phyloP scores from a whole-genome alignment of 2,113 vertebrate species.

The Eulemur rufifrons region DNA sequence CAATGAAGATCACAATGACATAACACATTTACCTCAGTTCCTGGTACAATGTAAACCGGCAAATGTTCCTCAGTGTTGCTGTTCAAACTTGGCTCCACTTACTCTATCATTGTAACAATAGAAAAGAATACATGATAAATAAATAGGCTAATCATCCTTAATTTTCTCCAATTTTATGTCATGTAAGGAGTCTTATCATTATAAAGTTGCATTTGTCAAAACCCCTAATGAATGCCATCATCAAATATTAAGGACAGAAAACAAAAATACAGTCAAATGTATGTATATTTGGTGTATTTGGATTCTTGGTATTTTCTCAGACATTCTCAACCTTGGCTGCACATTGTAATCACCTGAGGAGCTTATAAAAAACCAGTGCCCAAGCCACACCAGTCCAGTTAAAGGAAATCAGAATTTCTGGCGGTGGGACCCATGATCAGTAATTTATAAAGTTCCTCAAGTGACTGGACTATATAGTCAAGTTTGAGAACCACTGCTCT shows the following conservation, averaged over 20 bases:
- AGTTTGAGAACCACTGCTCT: background rate
- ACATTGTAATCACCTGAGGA: background rate
- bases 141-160: background rate
- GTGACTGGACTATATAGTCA: background rate
- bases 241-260: background rate
- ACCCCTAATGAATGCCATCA: background rate
- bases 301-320: background rate
- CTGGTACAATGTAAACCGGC: background rate
- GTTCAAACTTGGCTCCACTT: background rate
- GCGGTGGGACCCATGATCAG: background rate
- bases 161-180: background rate
- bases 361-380: background rate
- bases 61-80: background rate
- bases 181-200: background rate
- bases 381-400: background rate
- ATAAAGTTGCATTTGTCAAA: background rate
- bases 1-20: background rate
- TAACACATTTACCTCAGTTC: background rate
- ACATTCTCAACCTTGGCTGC: background rate
- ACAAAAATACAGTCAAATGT: background rate
- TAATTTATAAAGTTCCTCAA: background rate
- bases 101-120: background rate
- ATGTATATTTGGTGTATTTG: background rate
- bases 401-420: background rate
- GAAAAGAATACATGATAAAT: background rate